Evolutionary conservation across 92 coral and sea anemone species (phyloP), one percentile per base, ranked within the genome.

Genomic region (Nematostella vectensis): DNA sequence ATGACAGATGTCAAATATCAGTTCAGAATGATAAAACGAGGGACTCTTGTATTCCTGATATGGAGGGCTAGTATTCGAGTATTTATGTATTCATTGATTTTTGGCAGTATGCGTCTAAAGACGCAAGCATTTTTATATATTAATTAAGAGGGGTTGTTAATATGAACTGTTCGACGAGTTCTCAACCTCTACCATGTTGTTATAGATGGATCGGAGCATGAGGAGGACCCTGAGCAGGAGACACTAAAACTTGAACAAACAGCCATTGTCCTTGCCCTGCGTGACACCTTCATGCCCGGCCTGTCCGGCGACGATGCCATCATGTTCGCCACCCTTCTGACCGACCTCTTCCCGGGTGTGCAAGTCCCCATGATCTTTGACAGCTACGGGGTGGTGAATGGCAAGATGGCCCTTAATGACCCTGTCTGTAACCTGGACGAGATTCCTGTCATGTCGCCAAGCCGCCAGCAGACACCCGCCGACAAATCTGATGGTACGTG

Each of bases 231-330:
- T 1, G 71, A 62, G 29, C 62, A 54, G 49, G 62, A 59, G 25
- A 51, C 50, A 25, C 78, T 63, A 8, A 72, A 59, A 50, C 58
- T 83, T 4, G 99, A 93, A 57, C 88, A 93, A 61, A 65, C 55
- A 31, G 96, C 88, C 0, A 61, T 93, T 1, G 93, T 93, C 4
- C 65, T 87, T 31, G 87, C 93, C 28, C 60, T 82, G 31, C 65
- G 99, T 17, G 99, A 93, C 61, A 71, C 88, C 2, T 86, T 70
- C 77, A 72, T 93, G 57, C 99, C 97, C 1, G 96, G 87, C 22
- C 70, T 93, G 2, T 71, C 74, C 24, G 69, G 72, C 25, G 76
- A 83, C 16, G 99, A 91, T 51, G 93, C 93, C 17, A 83, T 82
- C 31, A 91, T 91, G 83, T 91, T 91, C 31, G 93, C 96, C 48